A percentile compares a stretch with the other conserved stretches of the same genome.
These are phyloP conservation scores for Amphimallon solstitiale DNA, from an alignment of 2,888 invertebrate species.

Conservation along the genomic window DNA sequence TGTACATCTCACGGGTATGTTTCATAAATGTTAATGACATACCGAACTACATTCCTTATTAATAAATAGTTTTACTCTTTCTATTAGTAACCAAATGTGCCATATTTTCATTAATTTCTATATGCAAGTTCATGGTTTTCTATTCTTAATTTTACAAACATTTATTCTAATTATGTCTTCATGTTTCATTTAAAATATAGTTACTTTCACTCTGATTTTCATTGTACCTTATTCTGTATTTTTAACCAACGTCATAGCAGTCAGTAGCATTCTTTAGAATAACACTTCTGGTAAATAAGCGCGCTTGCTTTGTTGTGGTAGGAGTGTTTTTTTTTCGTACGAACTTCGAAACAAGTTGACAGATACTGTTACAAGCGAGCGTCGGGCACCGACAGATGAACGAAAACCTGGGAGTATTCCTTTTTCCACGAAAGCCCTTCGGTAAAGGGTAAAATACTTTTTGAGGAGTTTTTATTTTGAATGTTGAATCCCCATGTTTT, in stretches of 20 bases:
- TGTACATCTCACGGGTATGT: too few species aligned
- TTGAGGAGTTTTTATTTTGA: slow-evolving; percentile 14
- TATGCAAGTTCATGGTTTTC: too few species aligned
- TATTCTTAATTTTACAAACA: too few species aligned
- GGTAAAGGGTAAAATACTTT: slow-evolving; percentile 19
- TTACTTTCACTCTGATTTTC: too few species aligned
- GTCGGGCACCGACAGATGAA: neutral
- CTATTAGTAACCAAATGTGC: neutral
- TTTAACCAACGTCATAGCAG: too few species aligned
- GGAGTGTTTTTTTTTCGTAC: neutral
- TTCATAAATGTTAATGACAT: too few species aligned
- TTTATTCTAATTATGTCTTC: too few species aligned
- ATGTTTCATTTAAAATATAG: too few species aligned
- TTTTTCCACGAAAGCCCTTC: slow-evolving; percentile 2
- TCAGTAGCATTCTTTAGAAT: neutral
- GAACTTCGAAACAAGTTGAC: slow-evolving; percentile 10
- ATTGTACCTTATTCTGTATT: too few species aligned
- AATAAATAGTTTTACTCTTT: too few species aligned
- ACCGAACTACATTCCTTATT: too few species aligned
- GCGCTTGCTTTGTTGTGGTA: slow-evolving; percentile 8
- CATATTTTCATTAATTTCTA: neutral
- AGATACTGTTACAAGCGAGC: neutral
- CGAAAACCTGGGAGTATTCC: neutral
- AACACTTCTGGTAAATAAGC: neutral
- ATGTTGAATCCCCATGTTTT: neutral